phyloP scores from a whole-genome alignment of 2,113 vertebrate species.

The zebrafish (Danio rerio) region GRCz12tu NC_133176.1:20749001-20749500 shows the following conservation, averaged over 20 bases:
- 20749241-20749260: slow-evolving; percentile 21
- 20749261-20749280: slow-evolving; percentile 30
- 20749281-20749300: slow-evolving; percentile 21
- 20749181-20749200: slow-evolving; percentile 19
- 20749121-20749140: not conserved
- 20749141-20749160: not conserved
- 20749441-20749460: slow-evolving; percentile 46
- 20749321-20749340: not conserved
- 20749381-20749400: slow-evolving; percentile 41
- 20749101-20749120: no score
- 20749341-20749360: not conserved
- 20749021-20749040: no score
- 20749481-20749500: not conserved
- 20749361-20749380: slow-evolving; percentile 5
- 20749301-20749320: slow-evolving; percentile 1
- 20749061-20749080: no score
- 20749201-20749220: slow-evolving; percentile 19
- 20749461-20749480: slow-evolving; percentile 27
- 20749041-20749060: no score
- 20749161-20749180: slow-evolving; percentile 40
- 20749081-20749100: no score
- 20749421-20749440: slow-evolving; percentile 52
- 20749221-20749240: slow-evolving; percentile 15
- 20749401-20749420: slow-evolving; percentile 51
- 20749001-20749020: no score